phyloP scores from a whole-genome alignment of 2,888 invertebrate species.

The Mylabris sibirica region DNA sequence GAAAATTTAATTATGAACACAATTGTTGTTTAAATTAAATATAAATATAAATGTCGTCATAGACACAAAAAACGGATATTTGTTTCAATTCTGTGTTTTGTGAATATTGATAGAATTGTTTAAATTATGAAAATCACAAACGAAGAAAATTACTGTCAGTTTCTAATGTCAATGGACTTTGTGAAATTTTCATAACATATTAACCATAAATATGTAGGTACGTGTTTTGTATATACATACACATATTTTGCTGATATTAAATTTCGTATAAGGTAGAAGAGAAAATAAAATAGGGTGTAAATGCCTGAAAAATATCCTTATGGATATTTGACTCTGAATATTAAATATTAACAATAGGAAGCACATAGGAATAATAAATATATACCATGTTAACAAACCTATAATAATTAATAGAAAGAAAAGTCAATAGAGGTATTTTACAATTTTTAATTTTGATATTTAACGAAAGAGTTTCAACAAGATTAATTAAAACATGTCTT shows the following conservation, averaged over 20 bases:
- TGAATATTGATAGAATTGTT: not conserved
- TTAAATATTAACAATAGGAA: not conserved
- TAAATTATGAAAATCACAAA: constrained; percentile 1
- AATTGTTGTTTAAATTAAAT: not conserved
- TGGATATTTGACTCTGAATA: not conserved
- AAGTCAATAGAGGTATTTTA: no score
- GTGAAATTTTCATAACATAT: constrained; percentile 1
- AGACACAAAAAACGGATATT: not conserved
- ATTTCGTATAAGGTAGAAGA: not conserved
- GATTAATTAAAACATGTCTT: no score
- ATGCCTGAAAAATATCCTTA: not conserved
- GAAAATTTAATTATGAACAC: not conserved
- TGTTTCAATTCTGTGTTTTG: not conserved
- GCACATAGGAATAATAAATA: not conserved
- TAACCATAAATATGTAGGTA: constrained; percentile 8
- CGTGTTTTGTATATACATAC: not conserved
- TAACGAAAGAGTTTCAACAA: no score
- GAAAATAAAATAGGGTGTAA: not conserved
- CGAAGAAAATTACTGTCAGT: not conserved
- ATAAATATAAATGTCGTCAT: no score
- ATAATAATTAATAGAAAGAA: no score
- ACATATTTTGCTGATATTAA: not conserved
- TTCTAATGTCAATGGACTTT: not conserved
- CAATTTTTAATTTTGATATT: no score
- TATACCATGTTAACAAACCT: not conserved